Conservation (phyloP, 2,888 invertebrate species). For the Drosophila robusta region DNA sequence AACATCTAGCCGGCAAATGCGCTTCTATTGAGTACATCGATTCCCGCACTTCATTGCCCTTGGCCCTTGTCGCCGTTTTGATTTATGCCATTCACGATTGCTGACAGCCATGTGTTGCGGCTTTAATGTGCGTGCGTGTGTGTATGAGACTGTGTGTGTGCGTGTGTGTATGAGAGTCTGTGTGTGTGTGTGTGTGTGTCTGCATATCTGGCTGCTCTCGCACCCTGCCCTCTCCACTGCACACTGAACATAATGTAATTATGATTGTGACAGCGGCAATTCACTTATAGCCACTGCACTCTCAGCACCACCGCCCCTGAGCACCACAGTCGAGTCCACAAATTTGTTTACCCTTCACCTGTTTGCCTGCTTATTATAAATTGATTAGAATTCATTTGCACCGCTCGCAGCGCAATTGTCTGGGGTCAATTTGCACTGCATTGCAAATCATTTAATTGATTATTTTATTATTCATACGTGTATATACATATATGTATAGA, state of each 20-base stretch:
- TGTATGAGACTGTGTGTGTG: conserved; percentile 4
- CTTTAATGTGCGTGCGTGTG: conserved; percentile 9
- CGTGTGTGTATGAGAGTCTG: not conserved
- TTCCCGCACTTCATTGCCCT: conserved; percentile 4
- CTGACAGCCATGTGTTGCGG: conserved; percentile 45
- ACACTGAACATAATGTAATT: conserved; percentile 57
- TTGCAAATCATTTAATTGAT: conserved; percentile 22
- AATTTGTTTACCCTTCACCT: conserved; percentile 26
- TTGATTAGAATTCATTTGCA: conserved; percentile 38
- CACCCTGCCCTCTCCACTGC: not conserved
- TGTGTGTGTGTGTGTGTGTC: not conserved
- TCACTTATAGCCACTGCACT: conserved; percentile 56
- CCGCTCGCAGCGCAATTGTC: conserved; percentile 14
- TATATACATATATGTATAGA: no score
- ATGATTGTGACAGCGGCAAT: conserved; percentile 56
- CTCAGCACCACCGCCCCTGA: not conserved
- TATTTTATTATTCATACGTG: conserved; percentile 18
- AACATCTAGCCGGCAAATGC: conserved; percentile 47
- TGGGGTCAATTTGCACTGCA: conserved; percentile 15
- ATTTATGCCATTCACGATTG: conserved; percentile 57
- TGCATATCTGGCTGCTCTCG: no score
- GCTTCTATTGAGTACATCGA: conserved; percentile 32
- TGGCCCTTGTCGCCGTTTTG: conserved; percentile 34
- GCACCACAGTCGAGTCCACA: conserved; percentile 18
- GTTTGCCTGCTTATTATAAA: conserved; percentile 35